Evolutionary conservation across 1,140 invertebrate genomes (phyloP), one percentile per base, ranked within the genome.

Genomic region (Micrasema longulum): DNA sequence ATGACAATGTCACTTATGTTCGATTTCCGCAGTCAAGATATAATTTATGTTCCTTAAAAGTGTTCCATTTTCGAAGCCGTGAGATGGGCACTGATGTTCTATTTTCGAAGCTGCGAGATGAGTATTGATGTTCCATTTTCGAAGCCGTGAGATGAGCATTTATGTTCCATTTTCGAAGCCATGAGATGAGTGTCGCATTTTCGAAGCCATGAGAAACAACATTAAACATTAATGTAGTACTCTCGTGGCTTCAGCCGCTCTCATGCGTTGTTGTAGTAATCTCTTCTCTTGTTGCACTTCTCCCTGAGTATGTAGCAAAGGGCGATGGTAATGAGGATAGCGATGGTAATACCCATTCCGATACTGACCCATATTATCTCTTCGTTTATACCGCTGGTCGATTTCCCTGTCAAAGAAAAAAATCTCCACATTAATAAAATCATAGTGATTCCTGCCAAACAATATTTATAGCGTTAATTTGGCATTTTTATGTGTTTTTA

Each of bases 341-440:
- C 91, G 66, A 94, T 94, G n/a, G 91, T 91, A 53, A 93, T 91
- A 3, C 91, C 91, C 92, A 94, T 93, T 18, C 91, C 91, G 77
- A 94, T 92, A 81, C 91, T 93, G 76, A 93, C 91, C 92, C 92
- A 94, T 77, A 93, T 93, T 73, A 94, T 93, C 79, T 93, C 92
- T 81, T 94, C 92, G 80, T 94, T 94, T 79, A 94, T 92, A 22
- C 92, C 92, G 76, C 90, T 91, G 72, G 91, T 90, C 16, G 90
- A 91, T 71, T 90, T 89, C 18, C 90, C 91, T 92, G 82, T n/a
- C 84, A 83, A 52, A 52, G 43, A 63, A 69, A 57, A 41, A 20
- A 38, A 22, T 1, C 38, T 12, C 2, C 12, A 9, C 16, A 20
- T 2, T 20, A 48, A 11, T 20, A 48, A 48, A 10, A 7, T 7